These are phyloP conservation scores for Eupithecia centaureata DNA, from an alignment of 2,888 invertebrate species.

Conservation along the genomic window DNA sequence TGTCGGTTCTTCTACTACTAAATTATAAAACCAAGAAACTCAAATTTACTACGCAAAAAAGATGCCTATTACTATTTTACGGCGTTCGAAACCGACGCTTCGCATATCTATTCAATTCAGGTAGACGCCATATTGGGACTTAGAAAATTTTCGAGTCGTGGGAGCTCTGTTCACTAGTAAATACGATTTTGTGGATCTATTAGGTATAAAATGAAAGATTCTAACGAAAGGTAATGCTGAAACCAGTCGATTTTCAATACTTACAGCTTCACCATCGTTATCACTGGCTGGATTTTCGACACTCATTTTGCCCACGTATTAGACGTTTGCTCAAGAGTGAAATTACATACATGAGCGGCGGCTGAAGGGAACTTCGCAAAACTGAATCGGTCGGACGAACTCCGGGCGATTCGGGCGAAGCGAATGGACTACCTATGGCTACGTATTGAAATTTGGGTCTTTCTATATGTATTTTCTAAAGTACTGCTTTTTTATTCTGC, in stretches of 20 bases:
- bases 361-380: conserved; percentile 35
- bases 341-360: conserved; percentile 64
- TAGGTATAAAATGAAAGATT: conserved; percentile 38
- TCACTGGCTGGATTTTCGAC: conserved; percentile 85
- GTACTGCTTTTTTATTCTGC: too few relatives aligned
- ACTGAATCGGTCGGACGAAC: conserved; percentile 5
- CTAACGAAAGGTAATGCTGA: conserved; percentile 44
- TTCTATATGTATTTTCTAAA: too few relatives aligned
- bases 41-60: conserved; percentile 1
- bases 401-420: conserved; percentile 5
- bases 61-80: conserved; percentile 38
- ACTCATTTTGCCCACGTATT: conserved; percentile 86
- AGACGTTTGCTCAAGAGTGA: conserved; percentile 61
- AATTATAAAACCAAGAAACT: conserved; percentile 2
- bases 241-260: conserved; percentile 66
- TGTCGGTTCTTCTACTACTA: neutral
- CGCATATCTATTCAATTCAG: conserved; percentile 82
- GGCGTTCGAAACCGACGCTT: conserved; percentile 65
- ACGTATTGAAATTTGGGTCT: neutral
- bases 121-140: conserved; percentile 96
- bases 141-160: conserved; percentile 84
- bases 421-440: neutral
- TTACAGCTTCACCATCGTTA: conserved; percentile 85
- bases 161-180: conserved; percentile 80
- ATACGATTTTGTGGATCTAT: conserved; percentile 52